phyloP scores from a whole-genome alignment of 1,140 invertebrate genomes.

The Drosophila insularis region DNA sequence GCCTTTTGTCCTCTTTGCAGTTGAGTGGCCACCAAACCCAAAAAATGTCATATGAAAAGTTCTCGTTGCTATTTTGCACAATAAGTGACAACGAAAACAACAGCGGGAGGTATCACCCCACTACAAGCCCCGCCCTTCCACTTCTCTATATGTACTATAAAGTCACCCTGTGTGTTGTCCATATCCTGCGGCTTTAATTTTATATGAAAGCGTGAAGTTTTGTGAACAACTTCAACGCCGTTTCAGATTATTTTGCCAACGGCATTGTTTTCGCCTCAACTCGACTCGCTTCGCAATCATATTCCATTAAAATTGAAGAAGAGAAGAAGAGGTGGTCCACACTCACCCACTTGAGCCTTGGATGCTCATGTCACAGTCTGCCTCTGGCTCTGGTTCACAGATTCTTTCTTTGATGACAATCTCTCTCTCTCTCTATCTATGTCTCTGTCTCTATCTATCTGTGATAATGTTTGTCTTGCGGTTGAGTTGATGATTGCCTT shows the following conservation, averaged over 20 bases:
- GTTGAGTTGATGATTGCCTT: slow-evolving; percentile 71
- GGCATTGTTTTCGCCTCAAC: slow-evolving; percentile 77
- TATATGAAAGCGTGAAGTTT: slow-evolving; percentile 73
- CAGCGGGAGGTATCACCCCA: slow-evolving; percentile 70
- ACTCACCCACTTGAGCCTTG: slow-evolving; percentile 1
- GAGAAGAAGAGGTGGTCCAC: background rate
- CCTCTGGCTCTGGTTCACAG: slow-evolving; percentile 11
- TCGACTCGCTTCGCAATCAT: slow-evolving; percentile 69
- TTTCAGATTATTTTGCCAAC: slow-evolving; percentile 70
- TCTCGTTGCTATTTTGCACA: slow-evolving; percentile 52
- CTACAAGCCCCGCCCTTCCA: background rate
- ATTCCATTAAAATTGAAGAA: slow-evolving; percentile 68
- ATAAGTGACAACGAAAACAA: slow-evolving; percentile 80
- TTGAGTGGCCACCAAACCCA: slow-evolving; percentile 78
- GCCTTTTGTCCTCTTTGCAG: slow-evolving; percentile 78
- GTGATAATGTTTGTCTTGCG: slow-evolving; percentile 76
- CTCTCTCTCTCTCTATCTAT: background rate
- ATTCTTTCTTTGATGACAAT: slow-evolving; percentile 64
- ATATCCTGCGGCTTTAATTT: slow-evolving; percentile 74
- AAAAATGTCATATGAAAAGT: slow-evolving; percentile 79
- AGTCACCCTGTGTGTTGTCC: slow-evolving; percentile 12
- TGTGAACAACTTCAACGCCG: slow-evolving; percentile 68
- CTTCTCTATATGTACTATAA: background rate
- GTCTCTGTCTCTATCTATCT: background rate
- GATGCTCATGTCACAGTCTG: slow-evolving; percentile 72